Evolutionary conservation across 1,140 invertebrate genomes (phyloP), one percentile per base, ranked within the genome.

Genomic region (Drosophila pseudoananassae): DNA sequence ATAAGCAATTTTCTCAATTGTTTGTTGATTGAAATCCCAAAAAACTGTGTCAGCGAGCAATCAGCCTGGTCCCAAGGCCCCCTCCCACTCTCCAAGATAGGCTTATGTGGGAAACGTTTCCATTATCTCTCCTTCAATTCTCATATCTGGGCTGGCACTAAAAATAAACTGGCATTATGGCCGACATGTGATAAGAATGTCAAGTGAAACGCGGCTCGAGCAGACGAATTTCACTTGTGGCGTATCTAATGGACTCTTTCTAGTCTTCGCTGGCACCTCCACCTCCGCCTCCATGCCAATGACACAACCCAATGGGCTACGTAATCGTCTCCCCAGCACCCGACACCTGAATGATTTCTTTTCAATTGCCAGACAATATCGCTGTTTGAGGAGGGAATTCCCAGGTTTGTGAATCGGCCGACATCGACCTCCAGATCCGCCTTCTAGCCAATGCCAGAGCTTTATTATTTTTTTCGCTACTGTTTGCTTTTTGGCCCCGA

Each of bases 41-140:
- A 51, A 69, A 82, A 57, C 74, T 83, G 75, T 83, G 69, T 83
- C 74, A 82, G 43, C 29, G 53, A 49, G 57, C 66, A 81, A 81
- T 81, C 72, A 71, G 55, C n/a, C n/a, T n/a, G n/a, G n/a, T 17
- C 20, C 20, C 20, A 20, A 20, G 20, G 20, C 20, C 20, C 20
- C 20, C 17, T 17, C 17, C 17, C 17, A 17, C 20, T 20, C 20
- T 3, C 20, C 33, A 64, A 57, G 73, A 69, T 54, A 59, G 60
- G 46, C 71, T 68, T 68, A 66, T 52, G 14, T 12, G n/a, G 20
- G 29, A 73, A 29, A 17, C 25, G 36, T 36, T 25, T 46, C 29
- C 54, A 27, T 36, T 69, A 69, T 69, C 49, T 31, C 2, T 56
- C 14, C 29, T 23, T 4, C 63, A 58, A 70, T 70, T 58, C 20